Evolutionary conservation across 30 jellyfish, hydroid and myxozoan species (phyloP).

Genomic region (Catostylus mosaicus): DNA sequence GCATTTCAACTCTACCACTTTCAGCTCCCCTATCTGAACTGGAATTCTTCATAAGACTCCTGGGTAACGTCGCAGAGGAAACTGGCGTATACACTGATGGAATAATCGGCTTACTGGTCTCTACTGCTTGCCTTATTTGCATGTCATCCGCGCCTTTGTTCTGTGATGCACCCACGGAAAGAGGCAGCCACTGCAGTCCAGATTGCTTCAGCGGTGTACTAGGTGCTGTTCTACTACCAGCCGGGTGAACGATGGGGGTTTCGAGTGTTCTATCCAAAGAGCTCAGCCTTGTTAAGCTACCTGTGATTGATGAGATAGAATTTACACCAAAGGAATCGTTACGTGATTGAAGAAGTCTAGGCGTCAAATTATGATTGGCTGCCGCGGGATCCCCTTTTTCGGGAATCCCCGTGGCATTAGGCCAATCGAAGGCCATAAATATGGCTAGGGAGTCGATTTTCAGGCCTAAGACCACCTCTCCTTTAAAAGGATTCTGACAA

Average conservation of each 20-base stretch:
- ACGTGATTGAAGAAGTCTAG: no score
- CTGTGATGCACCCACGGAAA: slow-evolving; percentile 16
- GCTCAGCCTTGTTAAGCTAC: slow-evolving; percentile 10
- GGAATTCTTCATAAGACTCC: neutral
- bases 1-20: neutral
- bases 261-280: slow-evolving; percentile 18
- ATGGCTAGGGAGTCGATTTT: no score
- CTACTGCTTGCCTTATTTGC: neutral
- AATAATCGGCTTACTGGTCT: neutral
- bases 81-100: slow-evolving; percentile 29
- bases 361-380: no score
- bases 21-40: slow-evolving; percentile 1
- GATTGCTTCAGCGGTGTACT: slow-evolving; percentile 49
- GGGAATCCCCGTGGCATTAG: no score
- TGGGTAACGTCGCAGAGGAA: slow-evolving; percentile 32
- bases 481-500: no score
- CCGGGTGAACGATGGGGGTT: slow-evolving; percentile 17
- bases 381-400: no score
- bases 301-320: no score
- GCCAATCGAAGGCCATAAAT: no score
- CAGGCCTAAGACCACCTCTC: no score
- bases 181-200: slow-evolving; percentile 66
- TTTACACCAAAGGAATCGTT: no score
- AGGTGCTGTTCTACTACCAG: slow-evolving; percentile 47
- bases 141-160: neutral